Percentiles rank a stretch among this genome's conserved stretches.
Conservation (phyloP, 2,888 invertebrate genomes). For the Saturnia japonica region DNA sequence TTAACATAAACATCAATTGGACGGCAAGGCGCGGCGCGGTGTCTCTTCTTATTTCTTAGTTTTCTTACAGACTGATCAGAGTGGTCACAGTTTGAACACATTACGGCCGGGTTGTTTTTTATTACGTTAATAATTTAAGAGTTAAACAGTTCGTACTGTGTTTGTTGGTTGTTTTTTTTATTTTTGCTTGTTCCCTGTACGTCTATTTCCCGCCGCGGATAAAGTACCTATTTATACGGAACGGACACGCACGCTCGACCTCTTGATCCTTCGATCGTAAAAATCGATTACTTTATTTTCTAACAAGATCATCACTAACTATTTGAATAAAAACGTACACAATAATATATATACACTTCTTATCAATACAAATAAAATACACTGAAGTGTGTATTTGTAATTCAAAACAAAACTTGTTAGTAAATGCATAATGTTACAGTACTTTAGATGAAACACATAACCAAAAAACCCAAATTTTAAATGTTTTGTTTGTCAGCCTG, state of each 20-base stretch:
- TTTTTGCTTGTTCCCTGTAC: conserved; percentile 18
- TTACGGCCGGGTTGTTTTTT: conserved; percentile 67
- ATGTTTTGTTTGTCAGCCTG: too few relatives aligned
- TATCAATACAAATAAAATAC: conserved; percentile 11
- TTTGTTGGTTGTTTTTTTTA: conserved; percentile 19
- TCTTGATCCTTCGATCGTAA: conserved; percentile 14
- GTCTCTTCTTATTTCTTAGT: too few relatives aligned
- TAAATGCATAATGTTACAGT: too few relatives aligned
- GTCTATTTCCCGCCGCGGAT: neutral
- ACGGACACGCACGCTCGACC: neutral
- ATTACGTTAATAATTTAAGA: conserved; percentile 71
- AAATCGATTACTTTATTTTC: conserved; percentile 20
- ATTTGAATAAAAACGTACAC: conserved; percentile 7
- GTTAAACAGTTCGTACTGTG: conserved; percentile 56
- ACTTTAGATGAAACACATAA: too few relatives aligned
- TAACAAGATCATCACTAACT: conserved; percentile 16
- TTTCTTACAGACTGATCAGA: too few relatives aligned
- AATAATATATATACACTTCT: conserved; percentile 18
- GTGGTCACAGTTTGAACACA: conserved; percentile 70
- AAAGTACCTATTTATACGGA: neutral
- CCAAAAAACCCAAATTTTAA: too few relatives aligned
- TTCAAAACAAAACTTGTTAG: too few relatives aligned
- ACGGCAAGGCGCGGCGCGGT: conserved; percentile 45
- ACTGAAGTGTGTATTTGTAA: too few relatives aligned
- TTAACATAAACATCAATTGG: conserved; percentile 76